Percentiles rank a stretch among this genome's conserved stretches.
phyloP scores from a whole-genome alignment of 2,113 vertebrate species.

The Fulica atra region DNA sequence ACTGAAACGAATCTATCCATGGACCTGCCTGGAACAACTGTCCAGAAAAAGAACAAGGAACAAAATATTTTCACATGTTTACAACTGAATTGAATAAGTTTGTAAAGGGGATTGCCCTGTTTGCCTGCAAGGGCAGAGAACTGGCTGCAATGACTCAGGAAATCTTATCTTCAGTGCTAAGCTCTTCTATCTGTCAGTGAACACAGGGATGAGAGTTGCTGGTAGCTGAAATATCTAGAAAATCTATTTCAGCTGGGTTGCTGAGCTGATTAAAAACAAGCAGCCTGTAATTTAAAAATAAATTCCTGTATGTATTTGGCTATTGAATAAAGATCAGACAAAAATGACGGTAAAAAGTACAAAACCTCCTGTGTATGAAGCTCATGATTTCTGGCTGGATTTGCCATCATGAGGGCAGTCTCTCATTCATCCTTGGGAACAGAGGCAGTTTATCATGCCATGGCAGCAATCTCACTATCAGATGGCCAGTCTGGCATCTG shows the following conservation, averaged over 20 bases:
- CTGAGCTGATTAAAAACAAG: neutral
- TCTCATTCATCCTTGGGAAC: neutral
- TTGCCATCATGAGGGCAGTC: neutral
- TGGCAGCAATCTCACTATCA: neutral
- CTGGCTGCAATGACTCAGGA: neutral
- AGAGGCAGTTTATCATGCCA: neutral
- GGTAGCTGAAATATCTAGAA: neutral
- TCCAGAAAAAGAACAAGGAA: neutral
- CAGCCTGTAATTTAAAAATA: neutral
- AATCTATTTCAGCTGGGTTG: neutral
- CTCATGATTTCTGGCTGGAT: neutral
- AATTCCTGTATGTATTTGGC: neutral
- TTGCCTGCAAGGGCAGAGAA: conserved; percentile 1
- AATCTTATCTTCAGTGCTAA: neutral
- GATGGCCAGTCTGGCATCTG: neutral
- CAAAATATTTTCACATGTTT: neutral
- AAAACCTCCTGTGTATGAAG: neutral
- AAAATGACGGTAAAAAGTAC: neutral
- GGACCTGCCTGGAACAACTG: neutral
- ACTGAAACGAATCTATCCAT: neutral
- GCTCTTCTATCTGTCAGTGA: neutral
- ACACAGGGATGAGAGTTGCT: neutral
- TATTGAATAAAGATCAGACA: neutral
- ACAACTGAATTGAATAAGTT: neutral
- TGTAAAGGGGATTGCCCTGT: neutral